Conservation (phyloP, 2,888 invertebrate genomes). For the Drosophila histrio region DNA sequence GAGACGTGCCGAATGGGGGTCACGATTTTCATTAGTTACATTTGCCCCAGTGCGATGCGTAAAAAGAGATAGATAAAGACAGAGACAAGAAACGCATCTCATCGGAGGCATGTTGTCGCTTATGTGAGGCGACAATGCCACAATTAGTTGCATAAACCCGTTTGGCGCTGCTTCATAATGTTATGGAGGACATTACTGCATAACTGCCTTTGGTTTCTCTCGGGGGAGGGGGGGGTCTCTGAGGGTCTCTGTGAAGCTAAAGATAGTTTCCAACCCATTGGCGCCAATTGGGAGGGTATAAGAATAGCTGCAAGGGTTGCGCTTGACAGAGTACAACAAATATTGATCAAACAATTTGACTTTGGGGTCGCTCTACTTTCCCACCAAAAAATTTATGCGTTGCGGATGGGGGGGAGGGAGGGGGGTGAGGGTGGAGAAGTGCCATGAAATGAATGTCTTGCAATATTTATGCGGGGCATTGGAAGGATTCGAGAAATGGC, state of each 20-base stretch:
- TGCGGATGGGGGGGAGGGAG: not conserved
- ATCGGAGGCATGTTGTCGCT: constrained; percentile 20
- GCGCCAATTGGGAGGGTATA: constrained; percentile 48
- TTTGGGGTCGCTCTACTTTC: constrained; percentile 40
- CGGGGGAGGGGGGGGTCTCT: too few relatives aligned
- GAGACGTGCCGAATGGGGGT: constrained; percentile 60
- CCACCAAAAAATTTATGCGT: constrained; percentile 27
- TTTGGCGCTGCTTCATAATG: constrained; percentile 38
- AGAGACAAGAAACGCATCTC: not conserved
- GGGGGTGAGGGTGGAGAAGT: not conserved
- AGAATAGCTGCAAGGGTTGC: constrained; percentile 58
- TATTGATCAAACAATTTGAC: constrained; percentile 81
- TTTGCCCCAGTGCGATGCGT: constrained; percentile 45
- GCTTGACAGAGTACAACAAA: constrained; percentile 17
- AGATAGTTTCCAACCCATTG: constrained; percentile 48
- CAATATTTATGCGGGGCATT: constrained; percentile 45
- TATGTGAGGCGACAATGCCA: constrained; percentile 61
- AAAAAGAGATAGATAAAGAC: not conserved
- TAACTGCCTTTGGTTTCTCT: constrained; percentile 35
- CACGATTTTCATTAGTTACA: constrained; percentile 82
- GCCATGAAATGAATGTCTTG: not conserved
- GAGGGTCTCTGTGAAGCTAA: not conserved
- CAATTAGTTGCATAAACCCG: constrained; percentile 74
- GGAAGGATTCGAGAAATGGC: constrained; percentile 42
- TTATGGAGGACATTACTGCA: constrained; percentile 50